These are phyloP conservation scores for Brachionus koreanus DNA, from an alignment of 1,140 invertebrate species.

Conservation along the genomic window DNA sequence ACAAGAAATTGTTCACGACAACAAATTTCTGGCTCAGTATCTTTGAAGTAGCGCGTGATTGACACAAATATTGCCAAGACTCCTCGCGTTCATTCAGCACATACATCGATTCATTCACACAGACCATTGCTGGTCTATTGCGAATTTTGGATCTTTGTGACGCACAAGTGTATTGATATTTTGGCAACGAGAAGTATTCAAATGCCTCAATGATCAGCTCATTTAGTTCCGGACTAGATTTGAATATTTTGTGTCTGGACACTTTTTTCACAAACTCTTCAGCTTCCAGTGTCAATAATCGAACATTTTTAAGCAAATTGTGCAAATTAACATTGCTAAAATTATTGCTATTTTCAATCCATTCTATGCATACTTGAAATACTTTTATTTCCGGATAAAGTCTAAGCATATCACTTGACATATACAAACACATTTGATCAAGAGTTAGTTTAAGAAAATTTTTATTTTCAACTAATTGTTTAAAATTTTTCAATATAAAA, in stretches of 20 bases:
- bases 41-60: slow-evolving; percentile 19
- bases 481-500: slow-evolving; percentile 28
- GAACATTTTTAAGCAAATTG: slow-evolving; percentile 36
- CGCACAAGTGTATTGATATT: not conserved
- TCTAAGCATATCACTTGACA: not conserved
- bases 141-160: slow-evolving; percentile 13
- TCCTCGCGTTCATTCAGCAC: slow-evolving; percentile 29
- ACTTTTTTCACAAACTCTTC: slow-evolving; percentile 32
- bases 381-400: slow-evolving; percentile 34
- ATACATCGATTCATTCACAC: slow-evolving; percentile 44
- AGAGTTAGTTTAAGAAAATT: slow-evolving; percentile 6
- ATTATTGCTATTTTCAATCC: not conserved
- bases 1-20: slow-evolving; percentile 58
- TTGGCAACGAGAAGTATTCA: slow-evolving; percentile 34
- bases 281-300: slow-evolving; percentile 19
- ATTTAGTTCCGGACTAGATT: not conserved
- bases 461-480: not conserved
- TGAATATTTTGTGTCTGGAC: not conserved
- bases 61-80: slow-evolving; percentile 42
- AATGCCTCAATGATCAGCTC: not conserved
- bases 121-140: slow-evolving; percentile 27
- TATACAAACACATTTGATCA: slow-evolving; percentile 4
- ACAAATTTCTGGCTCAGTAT: slow-evolving; percentile 42
- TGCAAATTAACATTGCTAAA: not conserved
- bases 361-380: slow-evolving; percentile 21